Evolutionary conservation across 2,888 invertebrate genomes (phyloP), one percentile per base, ranked within the genome.

Genomic region (Sinodicranocentrus sp.): DNA sequence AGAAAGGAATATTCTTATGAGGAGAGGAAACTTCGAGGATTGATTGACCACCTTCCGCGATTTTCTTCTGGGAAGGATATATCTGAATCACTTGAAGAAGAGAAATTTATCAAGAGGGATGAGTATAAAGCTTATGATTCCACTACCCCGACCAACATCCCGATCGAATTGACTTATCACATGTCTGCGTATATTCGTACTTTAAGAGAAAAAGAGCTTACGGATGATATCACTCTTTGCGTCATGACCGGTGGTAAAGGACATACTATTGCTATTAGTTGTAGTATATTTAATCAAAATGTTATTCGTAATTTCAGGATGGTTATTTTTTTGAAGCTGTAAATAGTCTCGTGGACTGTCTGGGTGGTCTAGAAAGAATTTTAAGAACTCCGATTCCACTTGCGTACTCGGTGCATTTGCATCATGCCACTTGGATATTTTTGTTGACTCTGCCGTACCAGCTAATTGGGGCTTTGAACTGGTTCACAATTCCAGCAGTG

Each of bases 331-430:
- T 61, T 61, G 21, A 19, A 65, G 78, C 79, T 25, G 39, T 82
- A 21, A 84, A 48, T 44, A 67, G 65, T 43, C 26, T 86, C 13
- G 79, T 83, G 17, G 78, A 86, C 15, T 83, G 79, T 65, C 70
- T 86, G 17, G 80, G 85, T 15, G 65, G 79, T 6, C 79, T 86
- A n/a, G 86, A 86, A 26, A 43, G 86, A 17, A 85, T 86, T 83
- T 65, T 83, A 6, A 23, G 85, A 26, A 86, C 86, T 15, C 85
- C 86, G 21, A 86, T 85, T 44, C 86, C 86, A 21, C 57, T 86
- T 17, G 85, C 85, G 6, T 86, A 86, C 39, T 78, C 84, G 5
- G 82, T 86, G n/a, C 86, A 86, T 85, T 61, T 86, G 13, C 75
- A 82, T 52, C 84, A 86, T 19, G 72, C 82, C 21, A 72, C 82